phyloP scores from a whole-genome alignment of 2,797 vertebrate genomes.

The Hemitrygon akajei region DNA sequence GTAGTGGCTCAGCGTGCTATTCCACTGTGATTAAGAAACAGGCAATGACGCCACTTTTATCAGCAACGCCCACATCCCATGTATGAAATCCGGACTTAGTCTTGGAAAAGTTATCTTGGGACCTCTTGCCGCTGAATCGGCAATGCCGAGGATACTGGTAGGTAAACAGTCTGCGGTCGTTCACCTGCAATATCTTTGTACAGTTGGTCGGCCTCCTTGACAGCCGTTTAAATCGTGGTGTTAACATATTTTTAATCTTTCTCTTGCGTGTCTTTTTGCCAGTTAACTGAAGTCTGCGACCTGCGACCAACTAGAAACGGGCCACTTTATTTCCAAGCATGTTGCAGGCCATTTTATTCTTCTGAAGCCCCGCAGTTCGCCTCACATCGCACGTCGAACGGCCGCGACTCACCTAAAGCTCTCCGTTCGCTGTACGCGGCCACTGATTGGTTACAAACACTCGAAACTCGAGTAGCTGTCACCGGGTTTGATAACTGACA shows the following conservation, averaged over 20 bases:
- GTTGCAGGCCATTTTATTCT: neutral
- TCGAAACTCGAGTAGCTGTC: neutral
- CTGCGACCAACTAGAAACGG: too few species aligned
- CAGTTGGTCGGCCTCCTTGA: neutral
- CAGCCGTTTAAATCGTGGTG: neutral
- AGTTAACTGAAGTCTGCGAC: neutral
- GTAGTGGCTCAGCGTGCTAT: neutral
- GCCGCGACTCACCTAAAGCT: too few species aligned
- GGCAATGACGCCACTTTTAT: neutral
- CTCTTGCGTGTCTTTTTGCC: neutral
- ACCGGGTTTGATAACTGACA: neutral
- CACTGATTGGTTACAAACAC: too few species aligned
- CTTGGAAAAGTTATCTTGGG: neutral
- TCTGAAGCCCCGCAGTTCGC: neutral
- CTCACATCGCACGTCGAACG: too few species aligned
- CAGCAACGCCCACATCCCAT: too few species aligned
- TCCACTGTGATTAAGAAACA: neutral
- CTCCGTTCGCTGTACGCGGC: too few species aligned
- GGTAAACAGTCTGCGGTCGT: neutral
- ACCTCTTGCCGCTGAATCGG: neutral
- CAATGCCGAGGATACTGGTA: neutral
- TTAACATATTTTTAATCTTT: neutral
- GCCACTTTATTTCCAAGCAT: neutral
- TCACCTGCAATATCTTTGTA: neutral
- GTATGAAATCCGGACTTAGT: neutral